phyloP scores from a whole-genome alignment of 2,113 vertebrate species.

The Laticauda laticaudata region DNA sequence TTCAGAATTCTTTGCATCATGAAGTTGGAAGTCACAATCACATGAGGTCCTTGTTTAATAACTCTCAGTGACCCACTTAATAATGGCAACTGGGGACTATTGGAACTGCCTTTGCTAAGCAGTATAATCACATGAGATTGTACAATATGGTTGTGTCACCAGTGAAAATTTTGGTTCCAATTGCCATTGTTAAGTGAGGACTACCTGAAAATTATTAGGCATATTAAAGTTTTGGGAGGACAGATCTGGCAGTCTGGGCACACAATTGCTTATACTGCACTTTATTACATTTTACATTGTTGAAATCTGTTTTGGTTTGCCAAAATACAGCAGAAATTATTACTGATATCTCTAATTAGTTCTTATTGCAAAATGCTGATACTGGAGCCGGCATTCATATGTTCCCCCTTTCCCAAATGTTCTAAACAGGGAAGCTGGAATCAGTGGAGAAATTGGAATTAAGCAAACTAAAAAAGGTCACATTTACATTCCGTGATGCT shows the following conservation, averaged over 20 bases:
- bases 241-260: background rate
- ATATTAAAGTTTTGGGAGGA: slow-evolving; percentile 35
- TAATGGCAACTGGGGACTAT: background rate
- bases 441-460: background rate
- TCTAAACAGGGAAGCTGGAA: background rate
- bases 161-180: background rate
- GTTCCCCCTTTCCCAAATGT: background rate
- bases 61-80: background rate
- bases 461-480: background rate
- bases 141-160: background rate
- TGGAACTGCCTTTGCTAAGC: background rate
- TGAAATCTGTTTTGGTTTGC: background rate
- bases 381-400: background rate
- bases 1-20: background rate
- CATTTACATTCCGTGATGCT: background rate
- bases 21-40: background rate
- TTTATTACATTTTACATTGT: background rate
- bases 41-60: background rate
- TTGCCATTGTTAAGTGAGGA: background rate
- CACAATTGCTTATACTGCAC: background rate
- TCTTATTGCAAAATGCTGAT: background rate
- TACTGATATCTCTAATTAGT: background rate
- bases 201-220: background rate
- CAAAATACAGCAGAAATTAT: background rate
- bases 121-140: background rate